phyloP scores from a whole-genome alignment of 2,113 vertebrate species.

The Mustela nigripes region DNA sequence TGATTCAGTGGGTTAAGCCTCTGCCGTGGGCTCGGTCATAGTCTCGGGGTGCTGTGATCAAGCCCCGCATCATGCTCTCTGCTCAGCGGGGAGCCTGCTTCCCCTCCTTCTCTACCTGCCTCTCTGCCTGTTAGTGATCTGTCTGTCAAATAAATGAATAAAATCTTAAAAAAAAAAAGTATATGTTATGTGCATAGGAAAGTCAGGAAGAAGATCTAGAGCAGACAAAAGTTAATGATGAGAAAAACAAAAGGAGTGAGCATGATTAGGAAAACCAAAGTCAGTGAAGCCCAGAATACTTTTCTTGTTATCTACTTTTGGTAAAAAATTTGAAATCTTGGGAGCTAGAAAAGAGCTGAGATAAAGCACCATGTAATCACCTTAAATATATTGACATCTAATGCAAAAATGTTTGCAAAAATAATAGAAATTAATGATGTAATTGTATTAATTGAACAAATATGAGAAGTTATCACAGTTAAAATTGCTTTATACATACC shows the following conservation, averaged over 20 bases:
- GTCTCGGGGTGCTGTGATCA: too few relatives aligned
- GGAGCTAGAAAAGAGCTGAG: background rate
- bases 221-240: background rate
- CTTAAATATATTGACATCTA: background rate
- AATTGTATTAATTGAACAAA: background rate
- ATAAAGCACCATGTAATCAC: background rate
- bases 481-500: background rate
- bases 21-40: too few relatives aligned
- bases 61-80: too few relatives aligned
- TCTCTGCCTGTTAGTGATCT: too few relatives aligned
- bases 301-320: background rate
- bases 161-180: background rate
- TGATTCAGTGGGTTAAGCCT: too few relatives aligned
- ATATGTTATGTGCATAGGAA: background rate
- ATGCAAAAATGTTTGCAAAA: background rate
- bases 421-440: background rate
- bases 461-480: background rate
- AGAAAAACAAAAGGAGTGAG: background rate
- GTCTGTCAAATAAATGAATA: too few relatives aligned
- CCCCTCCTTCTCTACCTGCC: too few relatives aligned
- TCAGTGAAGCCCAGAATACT: background rate
- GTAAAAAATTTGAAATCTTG: background rate
- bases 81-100: too few relatives aligned
- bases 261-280: conserved; percentile 37
- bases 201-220: background rate